Base-by-base conservation (phyloP, 2,888 invertebrate genomes). In the Sarcophaga rosellei region DNA sequence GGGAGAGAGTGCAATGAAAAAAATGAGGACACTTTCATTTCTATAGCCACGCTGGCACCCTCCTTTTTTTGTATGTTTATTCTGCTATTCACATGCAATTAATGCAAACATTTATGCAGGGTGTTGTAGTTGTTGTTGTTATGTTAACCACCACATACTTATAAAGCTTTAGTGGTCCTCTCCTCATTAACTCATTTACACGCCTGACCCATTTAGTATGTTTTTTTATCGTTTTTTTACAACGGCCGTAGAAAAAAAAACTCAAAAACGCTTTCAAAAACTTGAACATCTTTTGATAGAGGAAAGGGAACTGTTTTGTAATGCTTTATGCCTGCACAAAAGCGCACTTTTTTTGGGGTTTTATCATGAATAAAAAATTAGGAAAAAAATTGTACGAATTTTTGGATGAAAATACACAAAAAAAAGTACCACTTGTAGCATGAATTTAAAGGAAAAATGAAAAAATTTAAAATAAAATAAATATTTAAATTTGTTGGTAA, bases 171-270 rank as follows among this genome's bases (percentile, higher is more conserved):
- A 53, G 53, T 53, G 53, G 53, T 53, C 12, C 53, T 15, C 53
- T 53, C 47, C 77, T 72, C 75, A 53, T 84, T 86, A 78, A 84
- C 74, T 78, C 83, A 84, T 77, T 86, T 78, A 81, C 69, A 81
- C 81, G 84, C 77, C 78, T 86, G 86, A 84, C 83, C 86, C 81
- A 86, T 81, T 84, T 86, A 47, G 17, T 53, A 20, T 8, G 20
- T 44, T 68, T 53, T 47, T 53, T 53, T 15, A 15, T 47, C 15
- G 17, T 3, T 12, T 65, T 8, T 70, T 25, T 23, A 25, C 10
- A 35, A 35, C 35, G 35, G 10, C 35, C 35, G 2, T 35, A 2
- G 35, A 35, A 35, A 8, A 35, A 23, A 8, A 35, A 35, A 8
- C 35, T 10, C 35, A 35, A 35, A 35, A 35, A 35, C 35, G 10